phyloP scores from a whole-genome alignment of 2,797 vertebrate species.

The Pygocentrus nattereri region DNA sequence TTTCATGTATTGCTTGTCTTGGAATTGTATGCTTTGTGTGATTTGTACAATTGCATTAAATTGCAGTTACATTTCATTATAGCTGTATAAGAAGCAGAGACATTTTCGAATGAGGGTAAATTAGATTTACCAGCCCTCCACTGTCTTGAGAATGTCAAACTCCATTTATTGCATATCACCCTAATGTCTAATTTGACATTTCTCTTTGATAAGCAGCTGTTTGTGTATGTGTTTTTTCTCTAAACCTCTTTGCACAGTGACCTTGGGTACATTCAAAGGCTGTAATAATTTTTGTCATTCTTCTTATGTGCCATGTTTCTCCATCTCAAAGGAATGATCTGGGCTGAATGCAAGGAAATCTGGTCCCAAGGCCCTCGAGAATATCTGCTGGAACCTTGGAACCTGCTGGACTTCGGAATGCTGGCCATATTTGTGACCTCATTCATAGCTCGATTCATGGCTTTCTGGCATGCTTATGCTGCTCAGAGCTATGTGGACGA shows the following conservation, averaged over 20 bases:
- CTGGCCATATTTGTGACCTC: constrained; percentile 93
- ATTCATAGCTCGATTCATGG: constrained; percentile 94
- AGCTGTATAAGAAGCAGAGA: not conserved
- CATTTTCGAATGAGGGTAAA: not conserved
- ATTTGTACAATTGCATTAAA: not conserved
- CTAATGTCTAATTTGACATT: not conserved
- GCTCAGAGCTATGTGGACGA: constrained; percentile 90
- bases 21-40: not conserved
- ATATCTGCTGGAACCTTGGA: constrained; percentile 94
- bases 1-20: not conserved
- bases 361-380: constrained; percentile 94
- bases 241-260: not conserved
- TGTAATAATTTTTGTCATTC: not conserved
- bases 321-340: constrained; percentile 89
- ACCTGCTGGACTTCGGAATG: constrained; percentile 97
- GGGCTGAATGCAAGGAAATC: constrained; percentile 95
- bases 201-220: not conserved
- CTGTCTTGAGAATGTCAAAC: not conserved
- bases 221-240: not conserved
- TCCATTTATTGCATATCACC: not conserved
- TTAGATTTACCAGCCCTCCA: not conserved
- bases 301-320: constrained; percentile 14
- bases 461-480: constrained; percentile 92
- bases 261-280: not conserved
- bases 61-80: not conserved